These are phyloP conservation scores for Hypotaenidia okinawae DNA, from an alignment of 2,797 vertebrate species.

Conservation along the genomic window DNA sequence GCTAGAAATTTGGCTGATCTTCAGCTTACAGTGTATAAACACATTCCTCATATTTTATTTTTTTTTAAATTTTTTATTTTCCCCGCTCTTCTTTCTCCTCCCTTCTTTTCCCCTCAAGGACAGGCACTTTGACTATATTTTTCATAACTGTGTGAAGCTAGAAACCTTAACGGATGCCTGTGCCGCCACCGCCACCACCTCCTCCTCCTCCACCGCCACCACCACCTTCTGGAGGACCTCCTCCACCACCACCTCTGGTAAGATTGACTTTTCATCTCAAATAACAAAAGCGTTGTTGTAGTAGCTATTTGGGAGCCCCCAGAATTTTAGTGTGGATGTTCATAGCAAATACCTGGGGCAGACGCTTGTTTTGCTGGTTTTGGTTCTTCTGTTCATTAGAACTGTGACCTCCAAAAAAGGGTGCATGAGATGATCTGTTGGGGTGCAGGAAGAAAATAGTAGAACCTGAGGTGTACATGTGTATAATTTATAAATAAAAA, in stretches of 20 bases:
- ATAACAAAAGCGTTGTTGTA: background rate
- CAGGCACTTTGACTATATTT: slow-evolving; percentile 20
- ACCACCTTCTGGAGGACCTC: slow-evolving; percentile 67
- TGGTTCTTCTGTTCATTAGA: background rate
- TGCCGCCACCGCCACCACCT: slow-evolving; percentile 69
- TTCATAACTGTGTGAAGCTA: slow-evolving; percentile 36
- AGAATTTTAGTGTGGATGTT: background rate
- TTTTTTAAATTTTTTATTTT: background rate
- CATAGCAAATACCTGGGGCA: background rate
- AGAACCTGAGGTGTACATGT: background rate
- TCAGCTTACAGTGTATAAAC: slow-evolving; percentile 1
- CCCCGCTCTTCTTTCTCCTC: slow-evolving; percentile 17
- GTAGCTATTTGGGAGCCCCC: background rate
- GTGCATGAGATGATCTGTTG: background rate
- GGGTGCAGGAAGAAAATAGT: background rate
- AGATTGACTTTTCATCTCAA: slow-evolving; percentile 39
- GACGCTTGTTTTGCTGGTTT: background rate
- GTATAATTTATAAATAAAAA: background rate
- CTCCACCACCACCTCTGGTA: slow-evolving; percentile 76
- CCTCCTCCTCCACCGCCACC: slow-evolving; percentile 59
- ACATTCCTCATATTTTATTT: background rate
- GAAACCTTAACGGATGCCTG: slow-evolving; percentile 73
- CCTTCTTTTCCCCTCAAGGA: slow-evolving; percentile 49
- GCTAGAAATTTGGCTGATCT: background rate
- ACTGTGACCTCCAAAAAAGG: background rate